Evolutionary conservation across 1,140 invertebrate genomes (phyloP), one percentile per base, ranked within the genome.

Genomic region (Caerostris extrusa): DNA sequence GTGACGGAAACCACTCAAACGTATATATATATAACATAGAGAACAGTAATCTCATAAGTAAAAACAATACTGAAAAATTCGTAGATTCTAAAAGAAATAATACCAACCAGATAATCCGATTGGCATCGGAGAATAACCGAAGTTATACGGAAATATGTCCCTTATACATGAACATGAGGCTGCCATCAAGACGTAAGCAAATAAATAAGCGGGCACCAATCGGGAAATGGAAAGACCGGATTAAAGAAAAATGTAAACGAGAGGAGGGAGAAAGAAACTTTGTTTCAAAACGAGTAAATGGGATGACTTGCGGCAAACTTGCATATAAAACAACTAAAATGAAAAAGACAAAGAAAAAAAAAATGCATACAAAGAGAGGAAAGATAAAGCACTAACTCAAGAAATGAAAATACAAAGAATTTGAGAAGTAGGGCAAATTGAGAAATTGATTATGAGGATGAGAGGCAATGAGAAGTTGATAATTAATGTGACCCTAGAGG

Each of bases 401-500:
- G 19, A 71, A 53, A 91, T 82, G 71, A 82, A 82, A 82, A 91
- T 60, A 91, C 55, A 56, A 69, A 91, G 64, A 58, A 91, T 77
- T 7, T 19, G 57, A 91, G 64, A 61, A 60, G n/a, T 82, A 77
- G 55, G 50, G 87, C 50, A n/a, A n/a, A n/a, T n/a, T n/a, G n/a
- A n/a, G n/a, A n/a, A n/a, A n/a, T n/a, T n/a, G n/a, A n/a, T n/a
- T n/a, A n/a, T n/a, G n/a, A n/a, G n/a, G n/a, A n/a, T n/a, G n/a
- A n/a, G n/a, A n/a, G n/a, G n/a, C n/a, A n/a, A n/a, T n/a, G n/a
- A n/a, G n/a, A n/a, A n/a, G n/a, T n/a, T n/a, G n/a, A n/a, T n/a
- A n/a, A n/a, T n/a, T n/a, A n/a, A n/a, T n/a, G n/a, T n/a, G n/a
- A n/a, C n/a, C n/a, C n/a, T n/a, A n/a, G n/a, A n/a, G n/a, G n/a